A percentile compares a stretch with the other conserved stretches of the same genome.
Conservation (phyloP, 2,113 vertebrate genomes). For the Micronycteris hirsuta region DNA sequence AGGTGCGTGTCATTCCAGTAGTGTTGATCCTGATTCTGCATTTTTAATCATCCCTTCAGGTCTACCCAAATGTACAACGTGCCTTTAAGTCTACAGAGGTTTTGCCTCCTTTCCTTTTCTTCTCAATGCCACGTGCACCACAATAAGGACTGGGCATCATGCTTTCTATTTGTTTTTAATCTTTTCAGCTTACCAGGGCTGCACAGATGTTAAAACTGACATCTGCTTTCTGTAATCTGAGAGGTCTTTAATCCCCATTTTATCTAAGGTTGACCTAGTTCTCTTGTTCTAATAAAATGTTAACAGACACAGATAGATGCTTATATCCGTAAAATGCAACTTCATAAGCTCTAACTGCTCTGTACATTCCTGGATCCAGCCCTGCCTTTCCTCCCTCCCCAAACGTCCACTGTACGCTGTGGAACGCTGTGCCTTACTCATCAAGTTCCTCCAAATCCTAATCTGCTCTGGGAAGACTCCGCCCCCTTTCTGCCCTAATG, state of each 20-base stretch:
- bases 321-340: background rate
- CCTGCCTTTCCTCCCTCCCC: too few species aligned
- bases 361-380: background rate
- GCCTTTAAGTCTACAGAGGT: background rate
- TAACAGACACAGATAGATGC: background rate
- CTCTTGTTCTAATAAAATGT: background rate
- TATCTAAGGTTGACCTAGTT: slow-evolving; percentile 57
- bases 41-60: background rate
- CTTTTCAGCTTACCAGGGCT: background rate
- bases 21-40: background rate
- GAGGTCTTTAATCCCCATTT: background rate
- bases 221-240: slow-evolving; percentile 56
- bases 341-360: background rate
- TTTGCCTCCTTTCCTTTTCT: background rate
- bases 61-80: background rate
- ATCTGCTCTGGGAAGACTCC: background rate
- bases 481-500: background rate
- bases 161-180: background rate
- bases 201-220: slow-evolving; percentile 18
- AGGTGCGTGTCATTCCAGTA: background rate
- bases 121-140: background rate
- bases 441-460: background rate
- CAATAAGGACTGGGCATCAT: background rate
- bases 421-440: background rate
- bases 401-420: rapidly evolving